Conservation (phyloP, 2,888 invertebrate genomes). For the Thelaira solivaga region DNA sequence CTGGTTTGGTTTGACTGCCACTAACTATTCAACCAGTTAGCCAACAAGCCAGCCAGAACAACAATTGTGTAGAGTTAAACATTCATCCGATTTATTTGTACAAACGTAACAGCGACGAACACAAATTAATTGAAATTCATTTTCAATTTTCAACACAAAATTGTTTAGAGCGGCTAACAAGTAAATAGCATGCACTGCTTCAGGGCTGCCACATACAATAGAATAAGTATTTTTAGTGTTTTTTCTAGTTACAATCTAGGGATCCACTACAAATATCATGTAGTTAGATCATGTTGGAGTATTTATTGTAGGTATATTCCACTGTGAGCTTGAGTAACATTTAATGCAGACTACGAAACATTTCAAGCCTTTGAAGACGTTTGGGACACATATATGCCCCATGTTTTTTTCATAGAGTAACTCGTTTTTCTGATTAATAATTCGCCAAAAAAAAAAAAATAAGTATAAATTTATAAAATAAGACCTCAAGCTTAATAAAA, state of each 20-base stretch:
- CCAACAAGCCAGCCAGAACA: conserved; percentile 36
- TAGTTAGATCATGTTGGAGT: no score
- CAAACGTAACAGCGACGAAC: conserved; percentile 40
- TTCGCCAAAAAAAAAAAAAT: no score
- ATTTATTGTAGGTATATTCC: no score
- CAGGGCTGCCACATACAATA: conserved; percentile 7
- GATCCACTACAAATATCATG: no score
- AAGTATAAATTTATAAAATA: no score
- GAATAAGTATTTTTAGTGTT: neutral
- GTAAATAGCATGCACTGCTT: conserved; percentile 33
- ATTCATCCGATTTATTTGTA: conserved; percentile 32
- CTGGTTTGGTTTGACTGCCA: conserved; percentile 33
- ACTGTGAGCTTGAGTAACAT: no score
- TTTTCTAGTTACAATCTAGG: neutral
- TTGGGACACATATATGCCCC: no score
- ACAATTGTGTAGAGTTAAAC: conserved; percentile 37
- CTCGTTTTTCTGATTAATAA: no score
- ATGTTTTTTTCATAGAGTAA: no score
- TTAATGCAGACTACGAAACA: no score
- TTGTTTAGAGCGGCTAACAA: conserved; percentile 20
- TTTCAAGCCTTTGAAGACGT: no score
- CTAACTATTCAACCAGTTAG: conserved; percentile 15
- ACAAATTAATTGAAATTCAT: conserved; percentile 62
- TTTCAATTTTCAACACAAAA: conserved; percentile 57
- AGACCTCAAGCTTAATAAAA: no score